Evolutionary conservation across 1,140 invertebrate species (phyloP).

Genomic region (Heliconius himera): DNA sequence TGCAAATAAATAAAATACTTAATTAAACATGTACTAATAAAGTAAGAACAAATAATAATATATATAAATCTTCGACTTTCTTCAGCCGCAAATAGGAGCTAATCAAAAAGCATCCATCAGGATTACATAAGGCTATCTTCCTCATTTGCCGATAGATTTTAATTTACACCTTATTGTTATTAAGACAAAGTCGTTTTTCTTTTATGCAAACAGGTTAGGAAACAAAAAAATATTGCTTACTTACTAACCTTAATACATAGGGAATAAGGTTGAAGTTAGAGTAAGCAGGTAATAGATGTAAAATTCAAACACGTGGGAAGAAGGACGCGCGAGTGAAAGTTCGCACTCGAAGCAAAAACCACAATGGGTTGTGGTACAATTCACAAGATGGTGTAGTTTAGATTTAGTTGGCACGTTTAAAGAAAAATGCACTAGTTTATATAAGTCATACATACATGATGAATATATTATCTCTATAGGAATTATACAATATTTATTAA

Average conservation of each 20-base stretch:
- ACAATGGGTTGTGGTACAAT: constrained; percentile 22
- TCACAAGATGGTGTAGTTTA: constrained; percentile 18
- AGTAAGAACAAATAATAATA: neutral
- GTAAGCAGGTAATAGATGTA: neutral
- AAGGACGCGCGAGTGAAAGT: constrained; percentile 43
- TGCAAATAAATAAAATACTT: neutral
- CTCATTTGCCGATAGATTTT: constrained; percentile 3
- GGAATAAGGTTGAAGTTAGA: neutral
- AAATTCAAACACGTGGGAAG: constrained; percentile 28
- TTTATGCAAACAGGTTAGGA: neutral
- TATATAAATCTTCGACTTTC: neutral
- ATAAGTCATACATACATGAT: no score
- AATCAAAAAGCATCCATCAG: constrained; percentile 24
- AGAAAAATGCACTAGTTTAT: no score
- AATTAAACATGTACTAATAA: neutral
- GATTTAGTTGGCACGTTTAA: no score
- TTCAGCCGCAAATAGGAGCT: constrained; percentile 2
- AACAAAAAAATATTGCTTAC: neutral
- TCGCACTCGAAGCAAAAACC: constrained; percentile 41
- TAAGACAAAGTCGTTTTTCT: neutral
- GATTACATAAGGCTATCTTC: constrained; percentile 27
- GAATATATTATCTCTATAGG: no score
- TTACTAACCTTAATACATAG: neutral
- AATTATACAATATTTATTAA: no score
- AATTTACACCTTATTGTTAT: neutral